Base-by-base conservation (phyloP, 2,113 vertebrate species). In the Dissostichus mawsoni region DNA sequence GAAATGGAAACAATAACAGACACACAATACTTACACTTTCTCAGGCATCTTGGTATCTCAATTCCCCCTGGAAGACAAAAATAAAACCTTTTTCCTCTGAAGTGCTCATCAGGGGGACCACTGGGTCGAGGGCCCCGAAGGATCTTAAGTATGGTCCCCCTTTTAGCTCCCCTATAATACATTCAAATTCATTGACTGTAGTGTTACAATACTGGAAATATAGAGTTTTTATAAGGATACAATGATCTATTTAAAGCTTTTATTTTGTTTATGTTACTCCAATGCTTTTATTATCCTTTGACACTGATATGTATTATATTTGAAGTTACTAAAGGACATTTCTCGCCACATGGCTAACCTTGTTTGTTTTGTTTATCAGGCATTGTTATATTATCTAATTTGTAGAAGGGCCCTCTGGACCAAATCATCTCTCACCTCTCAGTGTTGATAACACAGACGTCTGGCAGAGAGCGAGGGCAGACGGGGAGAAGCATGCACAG, bases 11-110 rank as follows among this genome's bases (percentile, higher is more conserved):
- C 41, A 74, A 80, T 78, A 83, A 75, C 44, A 78, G 64, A 84
- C 74, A 90, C 33, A 74, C 51, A 64, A 78, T 82, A 94, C 94
- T 94, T 88, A 95, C 93, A 18, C 73, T 83, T 93, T 93, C 83
- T 94, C 94, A 7, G 94, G 94, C 94, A 95, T 95, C 88, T 92
- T 94, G 90, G 65, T 79, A 80, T 90, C 72, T 68, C 13, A 45
- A 57, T 81, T 80, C 69, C 70, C 72, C 87, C 94, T 95, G 86
- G 51, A 91, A 92, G 90, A 93, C 84, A 95, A 90, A 95, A 94
- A 94, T 90, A 93, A 92, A 78, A 59, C 56, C 69, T 69, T 91
- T 87, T 74, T 77, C 51, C 69, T 82, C 25, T 78, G 72, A 87
- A 87, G 83, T 87, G 66, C 53, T 69, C n/a, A 20, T 72, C 72